These are phyloP conservation scores for Augochlora pura DNA, from an alignment of 1,140 invertebrate species.

Conservation along the genomic window DNA sequence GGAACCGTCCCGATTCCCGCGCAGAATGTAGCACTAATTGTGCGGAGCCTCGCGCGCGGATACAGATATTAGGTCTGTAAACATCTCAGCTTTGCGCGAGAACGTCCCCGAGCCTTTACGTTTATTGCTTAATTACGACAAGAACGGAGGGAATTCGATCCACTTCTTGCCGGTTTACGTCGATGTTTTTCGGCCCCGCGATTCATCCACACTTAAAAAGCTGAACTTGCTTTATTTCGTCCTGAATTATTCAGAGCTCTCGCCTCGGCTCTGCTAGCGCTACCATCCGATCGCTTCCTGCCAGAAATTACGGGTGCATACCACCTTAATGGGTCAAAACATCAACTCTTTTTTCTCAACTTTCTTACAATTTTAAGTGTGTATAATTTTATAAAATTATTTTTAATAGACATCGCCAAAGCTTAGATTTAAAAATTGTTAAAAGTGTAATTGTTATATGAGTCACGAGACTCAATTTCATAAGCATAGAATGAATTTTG, in stretches of 20 bases:
- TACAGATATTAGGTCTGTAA: not conserved
- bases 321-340: too few species aligned
- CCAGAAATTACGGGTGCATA: not conserved
- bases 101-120: not conserved
- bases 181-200: not conserved
- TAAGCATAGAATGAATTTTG: too few species aligned
- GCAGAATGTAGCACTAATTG: conserved; percentile 16
- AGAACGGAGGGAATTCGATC: not conserved
- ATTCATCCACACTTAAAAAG: not conserved
- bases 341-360: too few species aligned
- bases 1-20: not conserved
- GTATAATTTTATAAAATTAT: too few species aligned
- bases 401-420: too few species aligned
- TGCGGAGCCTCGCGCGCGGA: not conserved
- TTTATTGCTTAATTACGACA: conserved; percentile 30
- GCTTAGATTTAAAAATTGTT: too few species aligned
- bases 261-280: not conserved
- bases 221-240: not conserved
- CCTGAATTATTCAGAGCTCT: not conserved
- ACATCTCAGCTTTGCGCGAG: not conserved
- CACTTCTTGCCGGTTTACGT: not conserved
- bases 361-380: too few species aligned
- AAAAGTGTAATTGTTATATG: too few species aligned
- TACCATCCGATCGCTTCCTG: not conserved
- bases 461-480: too few species aligned